Conservation (phyloP, 2,113 vertebrate genomes). For the Agelaius phoeniceus region DNA sequence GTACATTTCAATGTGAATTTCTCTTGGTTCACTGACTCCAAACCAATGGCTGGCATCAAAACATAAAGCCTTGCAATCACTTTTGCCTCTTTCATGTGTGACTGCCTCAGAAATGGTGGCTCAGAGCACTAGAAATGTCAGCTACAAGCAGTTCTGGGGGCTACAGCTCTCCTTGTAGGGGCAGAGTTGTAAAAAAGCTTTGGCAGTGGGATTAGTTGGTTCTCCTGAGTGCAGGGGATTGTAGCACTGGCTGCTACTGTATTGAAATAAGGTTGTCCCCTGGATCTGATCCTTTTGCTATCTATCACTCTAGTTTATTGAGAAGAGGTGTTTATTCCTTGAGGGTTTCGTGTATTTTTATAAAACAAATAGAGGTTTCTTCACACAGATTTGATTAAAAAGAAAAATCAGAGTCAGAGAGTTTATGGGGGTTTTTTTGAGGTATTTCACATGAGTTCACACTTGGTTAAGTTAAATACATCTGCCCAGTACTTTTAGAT, state of each 20-base stretch:
- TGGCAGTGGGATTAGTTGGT: not conserved
- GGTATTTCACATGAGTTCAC: not conserved
- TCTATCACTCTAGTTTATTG: not conserved
- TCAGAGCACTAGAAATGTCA: not conserved
- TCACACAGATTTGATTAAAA: not conserved
- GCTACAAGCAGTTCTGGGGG: not conserved
- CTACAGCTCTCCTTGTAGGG: not conserved
- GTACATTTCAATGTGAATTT: constrained; percentile 50
- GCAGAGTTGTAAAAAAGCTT: not conserved
- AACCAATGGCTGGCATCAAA: constrained; percentile 47
- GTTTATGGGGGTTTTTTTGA: not conserved
- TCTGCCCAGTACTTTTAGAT: not conserved
- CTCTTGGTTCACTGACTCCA: constrained; percentile 40
- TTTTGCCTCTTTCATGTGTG: constrained; percentile 6
- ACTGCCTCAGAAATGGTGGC: constrained; percentile 17
- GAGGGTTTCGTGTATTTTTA: not conserved
- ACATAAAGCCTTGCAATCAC: not conserved
- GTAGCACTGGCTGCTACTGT: not conserved
- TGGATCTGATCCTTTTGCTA: not conserved
- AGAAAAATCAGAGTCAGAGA: not conserved
- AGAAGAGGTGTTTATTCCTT: not conserved
- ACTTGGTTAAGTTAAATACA: not conserved
- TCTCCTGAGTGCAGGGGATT: not conserved
- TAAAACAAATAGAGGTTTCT: not conserved
- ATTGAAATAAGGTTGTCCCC: not conserved